A percentile compares a stretch with the other conserved stretches of the same genome.
Conservation (phyloP, 2,888 invertebrate genomes). For the Phorcus lineatus region DNA sequence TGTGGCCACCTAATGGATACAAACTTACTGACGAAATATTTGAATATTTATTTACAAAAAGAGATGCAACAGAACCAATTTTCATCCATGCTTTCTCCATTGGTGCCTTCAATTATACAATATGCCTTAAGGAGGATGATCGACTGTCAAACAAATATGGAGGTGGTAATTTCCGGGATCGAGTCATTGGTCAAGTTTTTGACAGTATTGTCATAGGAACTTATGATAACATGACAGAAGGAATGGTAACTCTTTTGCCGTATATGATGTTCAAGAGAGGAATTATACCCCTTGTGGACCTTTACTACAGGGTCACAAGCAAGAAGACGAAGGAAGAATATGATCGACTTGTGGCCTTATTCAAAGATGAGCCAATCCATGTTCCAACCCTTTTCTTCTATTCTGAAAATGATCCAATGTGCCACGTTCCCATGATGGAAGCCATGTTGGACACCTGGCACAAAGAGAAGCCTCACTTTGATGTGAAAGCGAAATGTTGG, state of each 20-base stretch:
- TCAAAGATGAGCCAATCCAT: slow-evolving; percentile 40
- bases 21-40: slow-evolving; percentile 42
- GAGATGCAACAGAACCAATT: slow-evolving; percentile 30
- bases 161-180: slow-evolving; percentile 29
- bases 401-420: slow-evolving; percentile 53
- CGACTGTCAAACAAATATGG: slow-evolving; percentile 32
- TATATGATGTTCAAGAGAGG: slow-evolving; percentile 30
- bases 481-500: slow-evolving; percentile 42
- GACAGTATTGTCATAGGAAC: slow-evolving; percentile 58
- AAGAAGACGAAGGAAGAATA: slow-evolving; percentile 48
- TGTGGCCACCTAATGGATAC: slow-evolving; percentile 48
- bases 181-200: slow-evolving; percentile 52
- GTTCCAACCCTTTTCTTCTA: slow-evolving; percentile 50
- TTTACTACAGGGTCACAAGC: slow-evolving; percentile 46
- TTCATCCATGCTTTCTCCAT: slow-evolving; percentile 56
- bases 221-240: slow-evolving; percentile 52
- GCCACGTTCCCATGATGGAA: slow-evolving; percentile 39
- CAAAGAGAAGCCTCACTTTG: slow-evolving; percentile 32
- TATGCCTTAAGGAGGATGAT: slow-evolving; percentile 32
- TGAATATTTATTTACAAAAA: slow-evolving; percentile 32
- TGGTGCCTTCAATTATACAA: slow-evolving; percentile 55
- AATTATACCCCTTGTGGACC: slow-evolving; percentile 30
- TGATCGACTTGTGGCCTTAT: slow-evolving; percentile 41
- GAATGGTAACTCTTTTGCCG: slow-evolving; percentile 42
- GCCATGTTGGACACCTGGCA: slow-evolving; percentile 43